Conservation (phyloP, 2,888 invertebrate species). For the Ochropleura plecta region DNA sequence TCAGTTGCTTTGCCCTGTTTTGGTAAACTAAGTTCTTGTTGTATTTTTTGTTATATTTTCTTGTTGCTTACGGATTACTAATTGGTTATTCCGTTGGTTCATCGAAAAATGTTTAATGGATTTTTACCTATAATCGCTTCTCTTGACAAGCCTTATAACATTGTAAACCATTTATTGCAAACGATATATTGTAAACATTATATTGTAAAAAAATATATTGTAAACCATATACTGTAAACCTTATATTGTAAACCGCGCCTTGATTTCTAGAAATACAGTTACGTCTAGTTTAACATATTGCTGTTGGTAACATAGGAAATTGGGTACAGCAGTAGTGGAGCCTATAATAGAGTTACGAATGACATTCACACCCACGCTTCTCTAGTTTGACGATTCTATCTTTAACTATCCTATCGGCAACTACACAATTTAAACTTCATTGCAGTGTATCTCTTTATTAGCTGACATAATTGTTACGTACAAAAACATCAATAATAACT, state of each 20-base stretch:
- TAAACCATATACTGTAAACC: too few species aligned
- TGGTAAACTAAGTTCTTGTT: neutral
- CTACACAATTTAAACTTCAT: constrained; percentile 8
- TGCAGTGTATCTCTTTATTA: constrained; percentile 4
- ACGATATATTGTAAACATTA: too few species aligned
- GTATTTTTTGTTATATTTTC: neutral
- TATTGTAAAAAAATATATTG: too few species aligned
- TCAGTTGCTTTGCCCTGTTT: neutral
- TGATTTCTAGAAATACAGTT: neutral
- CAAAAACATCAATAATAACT: neutral
- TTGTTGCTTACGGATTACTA: neutral
- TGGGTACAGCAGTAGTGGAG: constrained; percentile 1
- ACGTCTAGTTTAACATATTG: constrained; percentile 11
- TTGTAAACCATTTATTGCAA: too few species aligned
- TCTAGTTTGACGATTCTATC: constrained; percentile 14
- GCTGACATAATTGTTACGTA: neutral
- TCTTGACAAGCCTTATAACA: too few species aligned
- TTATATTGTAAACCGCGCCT: neutral
- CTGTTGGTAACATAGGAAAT: neutral
- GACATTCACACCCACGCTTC: constrained; percentile 32
- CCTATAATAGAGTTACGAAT: constrained; percentile 31
- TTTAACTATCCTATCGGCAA: neutral
- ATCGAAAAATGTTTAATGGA: neutral
- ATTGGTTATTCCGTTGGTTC: neutral
- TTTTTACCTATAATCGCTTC: neutral